phyloP scores from a whole-genome alignment of 2,797 vertebrate species.

The Chaunax sp. region DNA sequence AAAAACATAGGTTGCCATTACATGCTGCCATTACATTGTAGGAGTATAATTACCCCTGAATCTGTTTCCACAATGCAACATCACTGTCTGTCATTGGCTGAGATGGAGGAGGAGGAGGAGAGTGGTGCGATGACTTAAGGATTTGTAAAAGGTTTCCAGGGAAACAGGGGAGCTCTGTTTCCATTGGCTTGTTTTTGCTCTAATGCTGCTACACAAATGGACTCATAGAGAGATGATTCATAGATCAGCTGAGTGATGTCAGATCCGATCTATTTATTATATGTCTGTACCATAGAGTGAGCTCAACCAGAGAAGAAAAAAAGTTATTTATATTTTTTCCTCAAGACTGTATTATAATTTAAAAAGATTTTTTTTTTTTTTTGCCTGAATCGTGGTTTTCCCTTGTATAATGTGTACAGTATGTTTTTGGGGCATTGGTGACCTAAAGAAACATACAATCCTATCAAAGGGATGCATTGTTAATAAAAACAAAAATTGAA shows the following conservation, averaged over 20 bases:
- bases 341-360: conserved; percentile 96
- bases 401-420: conserved; percentile 96
- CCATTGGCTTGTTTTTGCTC: conserved; percentile 84
- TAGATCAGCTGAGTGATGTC: conserved; percentile 94
- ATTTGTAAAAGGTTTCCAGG: conserved; percentile 75
- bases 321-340: conserved; percentile 99
- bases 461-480: conserved; percentile 97
- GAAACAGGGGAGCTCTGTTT: conserved; percentile 77
- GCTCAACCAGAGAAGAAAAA: conserved; percentile 87
- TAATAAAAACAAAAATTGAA: conserved; percentile 92
- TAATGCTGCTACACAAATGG: conserved; percentile 95
- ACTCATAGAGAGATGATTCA: conserved; percentile 89
- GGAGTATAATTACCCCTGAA: conserved; percentile 64
- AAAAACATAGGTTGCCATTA: conserved; percentile 66
- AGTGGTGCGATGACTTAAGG: conserved; percentile 57
- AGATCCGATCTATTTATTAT: conserved; percentile 95
- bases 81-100: conserved; percentile 73
- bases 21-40: conserved; percentile 76
- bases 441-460: conserved; percentile 93
- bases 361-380: conserved; percentile 90
- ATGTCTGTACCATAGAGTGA: conserved; percentile 95
- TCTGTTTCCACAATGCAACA: conserved; percentile 83
- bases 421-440: conserved; percentile 90
- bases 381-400: conserved; percentile 88
- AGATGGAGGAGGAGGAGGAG: conserved; percentile 35